Base-by-base conservation (phyloP, 2,113 vertebrate genomes). In the Sula dactylatra region DNA sequence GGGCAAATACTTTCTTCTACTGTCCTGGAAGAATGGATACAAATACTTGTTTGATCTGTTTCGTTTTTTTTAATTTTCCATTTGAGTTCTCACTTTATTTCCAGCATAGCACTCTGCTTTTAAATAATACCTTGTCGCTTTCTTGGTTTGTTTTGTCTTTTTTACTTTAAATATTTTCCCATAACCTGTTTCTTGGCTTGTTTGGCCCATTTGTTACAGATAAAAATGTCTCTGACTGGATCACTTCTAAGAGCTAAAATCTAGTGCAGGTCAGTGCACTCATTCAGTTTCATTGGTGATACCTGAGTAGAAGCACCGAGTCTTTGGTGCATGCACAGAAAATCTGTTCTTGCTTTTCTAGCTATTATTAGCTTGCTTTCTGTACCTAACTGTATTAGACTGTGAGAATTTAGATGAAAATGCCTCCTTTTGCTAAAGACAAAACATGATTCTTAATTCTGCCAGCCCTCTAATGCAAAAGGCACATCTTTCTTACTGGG, bases 401-500 rank as follows among this genome's bases (percentile, higher is more conserved):
- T 42, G 42, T 12, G 42, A 42, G 42, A 2, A 0, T 76, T 81
- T 47, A 76, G 34, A 10, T 83, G 18, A 15, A 71, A 77, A 67
- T 10, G 3, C 6, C 29, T 29, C 29, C 38, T 80, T 59, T 44
- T 40, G 54, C 67, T 40, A 14, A 55, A 34, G n/a, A 12, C 27
- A 40, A 13, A 38, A 7, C 8, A 0, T 1, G 22, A 4, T 42
- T 36, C 56, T 42, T 22, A 3, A 5, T n/a, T 62, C 52, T 82
- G 61, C 7, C 25, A 38, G 22, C 42, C 55, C 80, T 47, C 2
- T 0, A 16, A 32, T 17, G 61, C 25, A 29, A 1, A 52, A 26
- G 65, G 22, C 21, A 9, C 3, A 0, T 24, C 22, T 7, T 40
- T 47, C 3, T 1, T 4, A 1, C 18, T 10, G 17, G 27, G n/a